Evolutionary conservation across 1,140 invertebrate genomes (phyloP).

Genomic region (Brevipalpus yothersi): DNA sequence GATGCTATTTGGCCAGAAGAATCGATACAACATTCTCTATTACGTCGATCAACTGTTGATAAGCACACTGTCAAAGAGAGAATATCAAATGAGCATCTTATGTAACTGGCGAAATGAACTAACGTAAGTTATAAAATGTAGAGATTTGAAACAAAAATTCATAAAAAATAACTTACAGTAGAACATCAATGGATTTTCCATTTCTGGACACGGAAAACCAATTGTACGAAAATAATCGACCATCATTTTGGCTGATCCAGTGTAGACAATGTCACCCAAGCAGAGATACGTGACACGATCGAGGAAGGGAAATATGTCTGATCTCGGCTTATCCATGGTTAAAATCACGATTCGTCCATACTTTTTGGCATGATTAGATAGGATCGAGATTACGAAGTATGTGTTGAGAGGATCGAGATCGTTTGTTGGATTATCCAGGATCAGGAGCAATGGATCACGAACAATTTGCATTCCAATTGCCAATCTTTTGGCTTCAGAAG

Average conservation of each 20-base stretch:
- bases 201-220: conserved; percentile 65
- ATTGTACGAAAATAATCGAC: conserved; percentile 68
- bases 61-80: conserved; percentile 38
- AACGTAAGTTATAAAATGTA: not conserved
- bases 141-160: not conserved
- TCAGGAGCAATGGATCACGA: conserved; percentile 62
- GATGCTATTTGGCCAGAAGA: conserved; percentile 76
- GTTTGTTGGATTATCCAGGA: conserved; percentile 71
- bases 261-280: conserved; percentile 67
- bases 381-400: conserved; percentile 68
- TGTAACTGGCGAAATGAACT: not conserved
- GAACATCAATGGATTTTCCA: conserved; percentile 81
- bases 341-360: conserved; percentile 61
- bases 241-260: conserved; percentile 56
- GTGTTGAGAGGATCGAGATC: conserved; percentile 71
- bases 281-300: conserved; percentile 56
- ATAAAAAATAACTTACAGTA: conserved; percentile 38
- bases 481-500: conserved; percentile 54
- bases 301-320: conserved; percentile 73
- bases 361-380: conserved; percentile 72
- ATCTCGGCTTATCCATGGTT: conserved; percentile 74
- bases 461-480: conserved; percentile 65
- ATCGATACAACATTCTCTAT: conserved; percentile 62
- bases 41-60: conserved; percentile 66
- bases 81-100: not conserved